These are phyloP conservation scores for Halocynthia aurantium DNA, from an alignment of 23 tunicate genomes.

Conservation along the genomic window DNA sequence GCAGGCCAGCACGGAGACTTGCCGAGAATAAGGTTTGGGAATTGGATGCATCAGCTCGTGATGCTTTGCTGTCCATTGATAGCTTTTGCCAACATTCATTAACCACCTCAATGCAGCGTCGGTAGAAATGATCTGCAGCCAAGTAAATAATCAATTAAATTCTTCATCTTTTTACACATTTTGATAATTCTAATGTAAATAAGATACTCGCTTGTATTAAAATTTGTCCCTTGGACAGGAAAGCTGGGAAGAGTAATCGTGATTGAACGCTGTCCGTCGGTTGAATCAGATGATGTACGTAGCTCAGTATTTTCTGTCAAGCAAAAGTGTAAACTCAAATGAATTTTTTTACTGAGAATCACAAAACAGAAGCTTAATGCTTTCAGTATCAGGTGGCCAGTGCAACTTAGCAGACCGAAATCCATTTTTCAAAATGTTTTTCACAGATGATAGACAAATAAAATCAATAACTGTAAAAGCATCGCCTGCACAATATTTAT, in stretches of 20 bases:
- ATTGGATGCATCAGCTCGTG: background rate
- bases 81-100: conserved; percentile 11
- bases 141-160: background rate
- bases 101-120: conserved; percentile 37
- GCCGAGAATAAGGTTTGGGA: no score
- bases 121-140: conserved; percentile 48
- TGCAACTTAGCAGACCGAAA: no score
- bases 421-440: no score
- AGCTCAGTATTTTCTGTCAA: no score
- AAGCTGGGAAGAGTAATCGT: conserved; percentile 27
- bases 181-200: background rate
- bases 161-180: background rate
- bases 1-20: conserved; percentile 40
- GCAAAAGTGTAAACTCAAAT: no score
- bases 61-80: background rate
- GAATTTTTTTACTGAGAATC: no score
- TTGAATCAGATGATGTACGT: no score
- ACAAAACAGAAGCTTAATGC: no score
- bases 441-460: no score
- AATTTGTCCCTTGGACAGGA: conserved; percentile 66
- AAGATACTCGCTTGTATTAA: conserved; percentile 42
- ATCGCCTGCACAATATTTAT: no score
- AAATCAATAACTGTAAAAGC: no score
- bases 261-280: background rate
- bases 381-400: no score